phyloP scores from a whole-genome alignment of 2,888 invertebrate species.

The Chrysolina americana region DNA sequence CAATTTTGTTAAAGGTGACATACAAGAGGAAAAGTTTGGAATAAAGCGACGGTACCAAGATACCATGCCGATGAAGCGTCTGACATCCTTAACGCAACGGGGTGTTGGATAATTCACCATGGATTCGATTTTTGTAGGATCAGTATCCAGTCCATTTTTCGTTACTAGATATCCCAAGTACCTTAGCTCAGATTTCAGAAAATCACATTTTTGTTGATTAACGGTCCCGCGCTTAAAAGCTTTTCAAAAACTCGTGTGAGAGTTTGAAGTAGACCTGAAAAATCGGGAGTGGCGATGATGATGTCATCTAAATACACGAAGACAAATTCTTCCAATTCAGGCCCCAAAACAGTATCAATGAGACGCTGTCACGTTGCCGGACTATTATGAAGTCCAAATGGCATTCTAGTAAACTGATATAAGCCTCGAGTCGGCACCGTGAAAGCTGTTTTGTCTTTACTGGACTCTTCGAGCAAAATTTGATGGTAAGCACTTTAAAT shows the following conservation, averaged over 20 bases:
- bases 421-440: constrained; percentile 24
- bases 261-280: constrained; percentile 37
- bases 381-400: constrained; percentile 23
- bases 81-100: constrained; percentile 18
- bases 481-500: not conserved
- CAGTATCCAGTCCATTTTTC: constrained; percentile 14
- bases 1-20: constrained; percentile 41
- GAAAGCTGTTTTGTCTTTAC: constrained; percentile 22
- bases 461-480: not conserved
- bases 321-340: constrained; percentile 22
- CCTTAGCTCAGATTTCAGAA: constrained; percentile 39
- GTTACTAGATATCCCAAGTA: constrained; percentile 49
- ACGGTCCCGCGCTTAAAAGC: not conserved
- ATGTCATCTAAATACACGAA: constrained; percentile 49
- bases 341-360: constrained; percentile 20
- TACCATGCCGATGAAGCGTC: constrained; percentile 42
- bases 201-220: constrained; percentile 39
- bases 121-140: constrained; percentile 27
- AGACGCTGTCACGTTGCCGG: constrained; percentile 13
- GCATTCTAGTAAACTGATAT: constrained; percentile 23
- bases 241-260: not conserved
- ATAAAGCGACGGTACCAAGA: constrained; percentile 54
- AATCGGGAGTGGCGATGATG: constrained; percentile 39
- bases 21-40: constrained; percentile 43
- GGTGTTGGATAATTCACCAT: constrained; percentile 28